Conservation (phyloP, 2,888 invertebrate genomes). For the Campoplex nolae region DNA sequence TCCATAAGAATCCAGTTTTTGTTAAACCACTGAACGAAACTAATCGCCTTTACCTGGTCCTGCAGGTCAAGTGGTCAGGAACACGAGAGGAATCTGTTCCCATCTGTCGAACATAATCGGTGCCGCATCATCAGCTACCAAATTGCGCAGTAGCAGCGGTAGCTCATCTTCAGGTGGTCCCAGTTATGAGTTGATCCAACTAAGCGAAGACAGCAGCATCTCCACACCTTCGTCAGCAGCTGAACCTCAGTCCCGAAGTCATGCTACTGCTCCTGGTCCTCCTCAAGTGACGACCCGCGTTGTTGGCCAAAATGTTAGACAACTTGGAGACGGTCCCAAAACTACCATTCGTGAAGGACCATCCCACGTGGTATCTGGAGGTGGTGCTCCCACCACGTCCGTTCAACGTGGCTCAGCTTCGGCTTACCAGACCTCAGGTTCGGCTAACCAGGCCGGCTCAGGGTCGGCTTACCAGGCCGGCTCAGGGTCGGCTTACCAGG, state of each 20-base stretch:
- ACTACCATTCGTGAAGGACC: neutral
- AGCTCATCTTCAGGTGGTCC: neutral
- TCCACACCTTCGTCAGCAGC: too few species aligned
- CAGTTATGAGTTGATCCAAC: neutral
- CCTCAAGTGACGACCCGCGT: conserved; percentile 15
- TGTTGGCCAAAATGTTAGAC: conserved; percentile 7
- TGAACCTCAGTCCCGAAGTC: neutral
- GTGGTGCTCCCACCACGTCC: neutral
- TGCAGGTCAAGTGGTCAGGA: conserved; percentile 15
- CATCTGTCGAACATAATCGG: neutral
- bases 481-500: too few species aligned
- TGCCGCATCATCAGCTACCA: neutral
- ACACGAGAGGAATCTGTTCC: conserved; percentile 20
- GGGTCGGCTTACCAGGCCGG: too few species aligned
- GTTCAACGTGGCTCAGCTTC: neutral
- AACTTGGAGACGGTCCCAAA: conserved; percentile 4
- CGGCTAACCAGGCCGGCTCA: too few species aligned
- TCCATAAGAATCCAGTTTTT: neutral
- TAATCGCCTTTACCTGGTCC: neutral
- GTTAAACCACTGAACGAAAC: neutral
- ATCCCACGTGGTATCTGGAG: neutral
- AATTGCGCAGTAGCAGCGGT: neutral
- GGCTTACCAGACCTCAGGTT: too few species aligned
- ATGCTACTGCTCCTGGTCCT: neutral
- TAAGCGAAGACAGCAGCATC: neutral